Conservation (phyloP, 2,797 vertebrate species). For the Monodelphis domestica region DNA sequence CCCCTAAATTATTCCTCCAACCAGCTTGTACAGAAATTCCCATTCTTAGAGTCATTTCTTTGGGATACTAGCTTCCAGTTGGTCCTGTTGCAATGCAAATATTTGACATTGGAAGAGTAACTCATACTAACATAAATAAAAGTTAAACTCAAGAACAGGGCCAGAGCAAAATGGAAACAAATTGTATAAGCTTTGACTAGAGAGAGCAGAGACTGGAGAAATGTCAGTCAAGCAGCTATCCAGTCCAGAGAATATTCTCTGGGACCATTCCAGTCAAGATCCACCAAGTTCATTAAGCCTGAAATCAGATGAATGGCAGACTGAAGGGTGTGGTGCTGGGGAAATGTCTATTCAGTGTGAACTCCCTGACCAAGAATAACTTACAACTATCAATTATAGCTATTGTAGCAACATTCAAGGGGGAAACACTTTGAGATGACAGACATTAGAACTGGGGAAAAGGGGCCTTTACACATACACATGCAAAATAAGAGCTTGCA, state of each 20-base stretch:
- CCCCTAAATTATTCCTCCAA: neutral
- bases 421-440: neutral
- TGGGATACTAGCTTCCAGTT: neutral
- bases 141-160: slow-evolving; percentile 2
- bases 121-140: neutral
- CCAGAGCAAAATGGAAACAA: neutral
- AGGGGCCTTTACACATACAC: neutral
- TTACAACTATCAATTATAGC: neutral
- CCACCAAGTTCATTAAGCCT: neutral
- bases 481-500: neutral
- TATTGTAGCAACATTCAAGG: neutral
- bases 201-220: neutral
- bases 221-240: neutral
- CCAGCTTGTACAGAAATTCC: neutral
- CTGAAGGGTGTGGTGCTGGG: neutral
- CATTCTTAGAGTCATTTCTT: neutral
- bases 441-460: neutral
- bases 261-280: neutral
- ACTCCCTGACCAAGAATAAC: neutral
- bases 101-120: neutral
- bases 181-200: neutral
- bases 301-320: neutral
- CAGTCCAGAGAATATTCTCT: neutral
- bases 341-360: neutral
- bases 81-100: neutral